Evolutionary conservation across 2,113 vertebrate genomes (phyloP), one percentile per base, ranked within the genome.

Genomic region (Entelurus aequoreus): DNA sequence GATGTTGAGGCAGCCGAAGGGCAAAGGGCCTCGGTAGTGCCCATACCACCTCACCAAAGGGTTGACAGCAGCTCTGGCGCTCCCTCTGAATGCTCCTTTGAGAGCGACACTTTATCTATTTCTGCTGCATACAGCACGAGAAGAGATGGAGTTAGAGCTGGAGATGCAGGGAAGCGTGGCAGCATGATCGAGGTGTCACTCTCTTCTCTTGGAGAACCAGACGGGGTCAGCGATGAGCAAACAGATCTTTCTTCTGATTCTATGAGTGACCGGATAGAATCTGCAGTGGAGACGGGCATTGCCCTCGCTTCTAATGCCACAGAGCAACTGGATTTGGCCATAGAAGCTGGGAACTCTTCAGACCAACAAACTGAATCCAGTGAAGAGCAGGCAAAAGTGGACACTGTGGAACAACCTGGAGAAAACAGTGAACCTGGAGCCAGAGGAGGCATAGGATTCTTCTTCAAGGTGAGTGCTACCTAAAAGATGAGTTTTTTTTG

Each of bases 191-290:
- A 93, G 81, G 91, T 79, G 58, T 91, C 92, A 0, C 58, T 92
- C 66, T 88, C 87, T 16, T 92, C 90, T 52, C 61, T 89, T 36
- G 80, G 81, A 54, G 78, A 77, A 0, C 57, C 77, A 13, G 78
- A 79, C 1, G 86, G 61, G 14, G 82, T 74, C 60, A 80, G 78
- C 0, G 89, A 91, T 0, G 90, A 84, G n/a, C 88, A 85, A 0
- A 92, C 91, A 4, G 88, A 89, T 2, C 89, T 79, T 66, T 89
- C 87, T 44, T 89, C 87, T 0, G 94, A 94, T 60, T 95, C 94
- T 0, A 84, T 93, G 73, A 93, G 92, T 1, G 93, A 94, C 71
- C 87, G 91, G 48, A 87, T 78, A 0, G 93, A 89, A 56, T 75
- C 76, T 10, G 74, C 74, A 4, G 15, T 16, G 1, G 84, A 82